Percentiles rank a stretch among this genome's conserved stretches.
These are phyloP conservation scores for Ostrea denselamellosa DNA, from an alignment of 1,140 invertebrate species.

Conservation along the genomic window DNA sequence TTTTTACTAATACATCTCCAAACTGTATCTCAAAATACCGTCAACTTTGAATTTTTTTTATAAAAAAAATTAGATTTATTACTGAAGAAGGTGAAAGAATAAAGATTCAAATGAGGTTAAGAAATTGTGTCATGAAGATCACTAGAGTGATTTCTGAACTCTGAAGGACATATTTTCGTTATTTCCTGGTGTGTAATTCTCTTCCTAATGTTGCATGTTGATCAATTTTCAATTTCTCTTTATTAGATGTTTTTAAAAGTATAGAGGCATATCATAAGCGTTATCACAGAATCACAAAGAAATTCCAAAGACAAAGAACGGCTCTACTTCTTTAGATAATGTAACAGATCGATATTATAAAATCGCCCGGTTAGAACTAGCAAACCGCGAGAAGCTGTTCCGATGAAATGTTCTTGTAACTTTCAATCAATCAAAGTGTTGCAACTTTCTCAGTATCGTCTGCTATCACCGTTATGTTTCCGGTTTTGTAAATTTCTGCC, in stretches of 20 bases:
- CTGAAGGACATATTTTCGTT: no score
- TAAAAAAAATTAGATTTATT: neutral
- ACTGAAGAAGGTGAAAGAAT: neutral
- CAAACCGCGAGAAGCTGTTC: neutral
- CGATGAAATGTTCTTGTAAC: constrained; percentile 30
- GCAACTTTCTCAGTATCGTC: constrained; percentile 7
- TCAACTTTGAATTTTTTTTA: neutral
- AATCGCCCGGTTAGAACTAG: neutral
- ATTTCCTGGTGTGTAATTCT: neutral
- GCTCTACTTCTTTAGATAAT: neutral
- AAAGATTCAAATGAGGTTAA: neutral
- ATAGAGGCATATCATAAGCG: neutral
- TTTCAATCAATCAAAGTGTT: constrained; percentile 25
- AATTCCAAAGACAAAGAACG: neutral
- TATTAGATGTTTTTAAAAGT: neutral
- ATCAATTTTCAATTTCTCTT: neutral
- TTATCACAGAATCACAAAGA: neutral
- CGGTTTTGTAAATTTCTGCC: constrained; percentile 31
- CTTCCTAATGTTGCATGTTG: neutral
- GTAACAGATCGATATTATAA: neutral
- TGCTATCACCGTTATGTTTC: constrained; percentile 5
- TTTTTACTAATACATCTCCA: no score
- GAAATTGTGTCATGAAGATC: neutral
- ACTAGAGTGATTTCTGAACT: no score
- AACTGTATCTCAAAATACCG: neutral